phyloP scores from a whole-genome alignment of 2,797 vertebrate genomes.

The Dendrocincla tyrannina region DNA sequence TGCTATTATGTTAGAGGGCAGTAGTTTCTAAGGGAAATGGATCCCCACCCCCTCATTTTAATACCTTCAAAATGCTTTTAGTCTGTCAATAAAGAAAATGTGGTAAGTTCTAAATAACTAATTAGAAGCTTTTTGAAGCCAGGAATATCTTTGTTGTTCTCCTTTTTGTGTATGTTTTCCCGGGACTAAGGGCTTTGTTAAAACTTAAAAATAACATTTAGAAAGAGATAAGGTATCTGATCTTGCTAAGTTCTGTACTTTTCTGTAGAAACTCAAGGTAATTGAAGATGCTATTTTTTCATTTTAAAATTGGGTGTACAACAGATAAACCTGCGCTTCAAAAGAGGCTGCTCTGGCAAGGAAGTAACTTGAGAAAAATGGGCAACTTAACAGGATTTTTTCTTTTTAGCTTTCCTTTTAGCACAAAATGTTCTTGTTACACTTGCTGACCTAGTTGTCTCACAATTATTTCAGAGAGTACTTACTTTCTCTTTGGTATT shows the following conservation, averaged over 20 bases:
- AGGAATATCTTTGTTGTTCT: background rate
- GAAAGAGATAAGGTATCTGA: background rate
- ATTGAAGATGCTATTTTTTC: background rate
- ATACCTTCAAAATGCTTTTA: background rate
- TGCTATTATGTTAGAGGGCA: background rate
- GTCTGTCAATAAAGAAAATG: background rate
- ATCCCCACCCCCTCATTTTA: background rate
- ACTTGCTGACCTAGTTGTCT: background rate
- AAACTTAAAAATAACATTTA: background rate
- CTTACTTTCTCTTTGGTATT: background rate
- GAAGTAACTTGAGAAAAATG: conserved; percentile 21
- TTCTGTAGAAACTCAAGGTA: background rate
- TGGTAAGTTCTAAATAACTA: background rate
- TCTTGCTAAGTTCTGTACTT: background rate
- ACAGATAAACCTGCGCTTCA: background rate
- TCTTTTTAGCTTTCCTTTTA: background rate
- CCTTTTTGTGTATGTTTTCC: background rate
- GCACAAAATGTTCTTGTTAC: background rate
- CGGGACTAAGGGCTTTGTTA: background rate
- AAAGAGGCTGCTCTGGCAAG: background rate
- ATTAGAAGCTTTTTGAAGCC: background rate
- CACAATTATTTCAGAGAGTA: background rate
- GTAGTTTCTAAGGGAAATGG: background rate
- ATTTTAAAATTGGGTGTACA: background rate
- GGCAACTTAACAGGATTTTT: background rate